A percentile compares a stretch with the other conserved stretches of the same genome.
These are phyloP conservation scores for Alectura lathami DNA, from an alignment of 2,113 vertebrate genomes.

Conservation along the genomic window DNA sequence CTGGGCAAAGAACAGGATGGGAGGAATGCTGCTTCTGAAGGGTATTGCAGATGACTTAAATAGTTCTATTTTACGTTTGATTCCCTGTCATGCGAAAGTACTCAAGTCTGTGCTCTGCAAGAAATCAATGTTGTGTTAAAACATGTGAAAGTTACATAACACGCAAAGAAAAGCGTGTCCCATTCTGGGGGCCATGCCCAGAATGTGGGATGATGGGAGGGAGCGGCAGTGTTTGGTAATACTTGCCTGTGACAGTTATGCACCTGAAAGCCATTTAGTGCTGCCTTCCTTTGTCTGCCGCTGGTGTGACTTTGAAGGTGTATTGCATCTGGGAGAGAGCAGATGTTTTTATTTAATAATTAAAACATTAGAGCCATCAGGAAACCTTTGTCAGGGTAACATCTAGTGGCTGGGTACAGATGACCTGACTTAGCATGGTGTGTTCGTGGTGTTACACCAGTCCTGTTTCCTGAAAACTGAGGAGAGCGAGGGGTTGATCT, in stretches of 20 bases:
- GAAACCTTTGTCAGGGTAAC: neutral
- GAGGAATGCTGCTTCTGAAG: neutral
- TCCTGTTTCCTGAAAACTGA: neutral
- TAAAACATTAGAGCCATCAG: neutral
- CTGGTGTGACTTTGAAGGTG: neutral
- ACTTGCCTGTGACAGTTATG: neutral
- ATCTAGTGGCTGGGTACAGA: neutral
- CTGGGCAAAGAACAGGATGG: neutral
- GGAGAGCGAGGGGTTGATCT: neutral
- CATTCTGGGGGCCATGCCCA: neutral
- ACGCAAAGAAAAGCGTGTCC: neutral
- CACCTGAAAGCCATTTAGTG: neutral
- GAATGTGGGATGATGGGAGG: neutral
- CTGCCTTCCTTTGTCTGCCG: neutral
- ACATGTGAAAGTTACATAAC: neutral
- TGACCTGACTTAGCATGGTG: neutral
- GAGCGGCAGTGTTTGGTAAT: conserved; percentile 60
- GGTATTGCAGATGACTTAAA: neutral
- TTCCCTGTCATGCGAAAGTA: neutral
- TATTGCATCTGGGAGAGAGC: neutral
- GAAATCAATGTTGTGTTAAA: neutral
- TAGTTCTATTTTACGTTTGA: neutral
- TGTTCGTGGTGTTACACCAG: neutral
- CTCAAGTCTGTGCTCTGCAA: neutral
- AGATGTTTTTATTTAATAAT: neutral